phyloP scores from a whole-genome alignment of 1,140 invertebrate genomes.

The Drosophila arawakana region DNA sequence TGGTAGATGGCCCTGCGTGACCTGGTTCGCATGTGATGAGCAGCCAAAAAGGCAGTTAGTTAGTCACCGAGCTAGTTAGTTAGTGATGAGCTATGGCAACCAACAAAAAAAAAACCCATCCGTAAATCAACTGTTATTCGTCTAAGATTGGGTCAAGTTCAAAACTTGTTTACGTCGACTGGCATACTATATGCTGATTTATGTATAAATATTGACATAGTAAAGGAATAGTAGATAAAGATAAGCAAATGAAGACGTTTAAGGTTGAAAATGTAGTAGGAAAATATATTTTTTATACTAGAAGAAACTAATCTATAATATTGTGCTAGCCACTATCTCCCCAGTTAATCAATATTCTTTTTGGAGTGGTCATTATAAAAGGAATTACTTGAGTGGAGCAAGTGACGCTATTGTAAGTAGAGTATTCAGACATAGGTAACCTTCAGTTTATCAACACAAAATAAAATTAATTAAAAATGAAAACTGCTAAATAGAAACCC shows the following conservation, averaged over 20 bases:
- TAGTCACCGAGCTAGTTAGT: constrained; percentile 25
- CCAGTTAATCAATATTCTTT: too few relatives aligned
- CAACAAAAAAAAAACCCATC: background rate
- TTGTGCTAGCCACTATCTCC: too few relatives aligned
- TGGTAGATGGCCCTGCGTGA: constrained; percentile 57
- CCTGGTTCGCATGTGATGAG: constrained; percentile 27
- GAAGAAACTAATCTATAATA: too few relatives aligned
- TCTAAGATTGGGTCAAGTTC: constrained; percentile 13
- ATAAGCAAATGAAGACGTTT: background rate
- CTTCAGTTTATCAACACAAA: too few relatives aligned
- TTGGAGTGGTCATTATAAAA: too few relatives aligned
- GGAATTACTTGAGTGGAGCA: too few relatives aligned
- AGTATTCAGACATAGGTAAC: too few relatives aligned
- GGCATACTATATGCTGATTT: background rate
- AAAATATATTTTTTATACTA: too few relatives aligned
- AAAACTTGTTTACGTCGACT: background rate
- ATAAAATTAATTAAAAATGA: too few relatives aligned
- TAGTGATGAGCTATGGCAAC: constrained; percentile 27
- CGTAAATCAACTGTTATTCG: constrained; percentile 29
- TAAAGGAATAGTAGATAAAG: constrained; percentile 9
- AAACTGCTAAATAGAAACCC: too few relatives aligned
- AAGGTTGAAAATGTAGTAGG: too few relatives aligned
- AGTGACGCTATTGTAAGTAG: too few relatives aligned
- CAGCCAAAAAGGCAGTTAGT: constrained; percentile 29
- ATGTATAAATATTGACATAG: constrained; percentile 1